A percentile compares a stretch with the other conserved stretches of the same genome.
Conservation (phyloP, 2,888 invertebrate species). For the Mesorhabditis spiculigera region DNA sequence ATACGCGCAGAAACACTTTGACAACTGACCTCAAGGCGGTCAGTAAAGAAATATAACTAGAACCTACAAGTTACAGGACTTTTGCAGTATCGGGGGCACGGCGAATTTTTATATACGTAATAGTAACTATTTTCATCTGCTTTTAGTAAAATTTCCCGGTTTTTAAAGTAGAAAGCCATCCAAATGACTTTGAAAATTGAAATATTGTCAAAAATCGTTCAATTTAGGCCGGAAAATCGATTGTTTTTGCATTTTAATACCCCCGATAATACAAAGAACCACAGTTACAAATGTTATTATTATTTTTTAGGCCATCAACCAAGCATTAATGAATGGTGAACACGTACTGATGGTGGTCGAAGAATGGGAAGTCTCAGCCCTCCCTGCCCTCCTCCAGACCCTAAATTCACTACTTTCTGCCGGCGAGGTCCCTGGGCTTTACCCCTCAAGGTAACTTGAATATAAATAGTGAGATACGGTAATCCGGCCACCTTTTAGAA, state of each 20-base stretch:
- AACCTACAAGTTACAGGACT: no score
- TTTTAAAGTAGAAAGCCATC: not conserved
- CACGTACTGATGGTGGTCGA: slow-evolving; percentile 76
- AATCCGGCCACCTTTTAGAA: slow-evolving; percentile 66
- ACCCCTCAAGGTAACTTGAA: slow-evolving; percentile 58
- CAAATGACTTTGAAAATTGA: not conserved
- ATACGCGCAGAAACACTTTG: slow-evolving; percentile 71
- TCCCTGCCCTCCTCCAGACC: slow-evolving; percentile 69
- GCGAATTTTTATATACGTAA: no score
- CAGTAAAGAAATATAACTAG: slow-evolving; percentile 13
- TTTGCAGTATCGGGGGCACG: no score
- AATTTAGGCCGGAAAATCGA: not conserved
- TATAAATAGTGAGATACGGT: not conserved
- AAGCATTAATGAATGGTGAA: slow-evolving; percentile 77
- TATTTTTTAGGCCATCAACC: slow-evolving; percentile 73
- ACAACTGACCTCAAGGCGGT: slow-evolving; percentile 76
- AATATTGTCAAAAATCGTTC: slow-evolving; percentile 10
- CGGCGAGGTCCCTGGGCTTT: slow-evolving; percentile 74
- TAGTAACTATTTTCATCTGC: no score
- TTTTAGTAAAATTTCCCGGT: no score
- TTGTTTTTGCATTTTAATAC: no score
- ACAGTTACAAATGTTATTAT: no score
- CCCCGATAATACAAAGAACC: no score
- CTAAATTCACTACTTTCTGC: slow-evolving; percentile 76
- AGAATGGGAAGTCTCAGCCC: slow-evolving; percentile 70